Evolutionary conservation across 2,888 invertebrate species (phyloP).

Genomic region (Meiosimyza decipiens): DNA sequence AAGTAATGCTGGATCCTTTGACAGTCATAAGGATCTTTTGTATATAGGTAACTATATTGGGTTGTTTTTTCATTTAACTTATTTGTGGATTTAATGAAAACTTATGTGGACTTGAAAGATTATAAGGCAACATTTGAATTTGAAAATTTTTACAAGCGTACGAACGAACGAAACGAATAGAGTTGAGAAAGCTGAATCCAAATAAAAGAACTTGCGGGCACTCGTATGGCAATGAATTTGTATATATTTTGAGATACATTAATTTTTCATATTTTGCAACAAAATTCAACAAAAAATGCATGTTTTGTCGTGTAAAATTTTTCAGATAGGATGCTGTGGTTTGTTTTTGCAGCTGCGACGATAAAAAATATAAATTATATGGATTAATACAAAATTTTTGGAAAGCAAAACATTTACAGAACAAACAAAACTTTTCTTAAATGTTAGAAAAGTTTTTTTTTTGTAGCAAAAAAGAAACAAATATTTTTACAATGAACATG

Average conservation of each 20-base stretch:
- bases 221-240: conserved; percentile 33
- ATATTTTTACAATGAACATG: not conserved
- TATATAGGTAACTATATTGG: conserved; percentile 29
- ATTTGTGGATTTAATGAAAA: conserved; percentile 31
- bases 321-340: conserved; percentile 33
- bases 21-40: conserved; percentile 55
- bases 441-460: too few relatives aligned
- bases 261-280: conserved; percentile 26
- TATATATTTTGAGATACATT: conserved; percentile 18
- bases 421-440: not conserved
- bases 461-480: too few relatives aligned
- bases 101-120: conserved; percentile 29
- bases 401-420: conserved; percentile 5
- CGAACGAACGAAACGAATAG: conserved; percentile 39
- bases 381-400: conserved; percentile 25
- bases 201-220: conserved; percentile 32
- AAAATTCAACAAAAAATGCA: conserved; percentile 30
- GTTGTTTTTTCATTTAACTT: conserved; percentile 9
- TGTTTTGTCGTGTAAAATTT: conserved; percentile 19
- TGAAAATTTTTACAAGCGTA: conserved; percentile 23
- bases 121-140: conserved; percentile 20
- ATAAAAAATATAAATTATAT: conserved; percentile 36
- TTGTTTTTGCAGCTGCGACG: conserved; percentile 43
- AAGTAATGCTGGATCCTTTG: conserved; percentile 66
- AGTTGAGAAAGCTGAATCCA: conserved; percentile 38